phyloP scores from a whole-genome alignment of 2,888 invertebrate species.

The Homarus gammarus region DNA sequence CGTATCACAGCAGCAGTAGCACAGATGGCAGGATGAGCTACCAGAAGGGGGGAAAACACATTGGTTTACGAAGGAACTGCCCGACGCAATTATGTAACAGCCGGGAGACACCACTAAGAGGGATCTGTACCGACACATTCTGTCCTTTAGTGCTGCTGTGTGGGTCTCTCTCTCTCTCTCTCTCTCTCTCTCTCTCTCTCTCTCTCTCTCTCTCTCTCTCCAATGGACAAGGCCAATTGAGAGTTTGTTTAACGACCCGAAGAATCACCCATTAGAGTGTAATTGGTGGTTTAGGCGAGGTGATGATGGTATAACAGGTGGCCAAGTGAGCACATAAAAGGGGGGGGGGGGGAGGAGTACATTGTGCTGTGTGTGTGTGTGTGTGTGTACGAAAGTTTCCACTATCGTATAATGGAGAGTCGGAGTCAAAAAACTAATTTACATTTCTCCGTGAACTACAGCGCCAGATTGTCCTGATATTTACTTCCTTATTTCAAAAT shows the following conservation, averaged over 20 bases:
- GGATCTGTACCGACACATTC: too few species aligned
- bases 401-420: background rate
- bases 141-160: too few species aligned
- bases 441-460: background rate
- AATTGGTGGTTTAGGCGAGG: slow-evolving; percentile 59
- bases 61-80: too few species aligned
- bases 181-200: slow-evolving; percentile 23
- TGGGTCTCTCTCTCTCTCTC: slow-evolving; percentile 24
- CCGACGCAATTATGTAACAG: too few species aligned
- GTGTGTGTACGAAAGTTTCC: background rate
- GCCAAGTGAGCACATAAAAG: slow-evolving; percentile 21
- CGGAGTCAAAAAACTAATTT: background rate
- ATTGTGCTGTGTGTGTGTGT: background rate
- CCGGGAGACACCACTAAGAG: too few species aligned
- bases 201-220: slow-evolving; percentile 1
- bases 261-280: slow-evolving; percentile 64
- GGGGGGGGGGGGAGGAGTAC: background rate
- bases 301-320: slow-evolving; percentile 58
- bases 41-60: too few species aligned
- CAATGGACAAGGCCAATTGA: slow-evolving; percentile 61
- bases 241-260: slow-evolving; percentile 65
- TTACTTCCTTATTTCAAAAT: background rate
- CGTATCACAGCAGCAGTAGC: too few species aligned
- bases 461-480: background rate
- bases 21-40: too few species aligned